phyloP scores from a whole-genome alignment of 2,797 vertebrate species.

The Onychomys arenicola region DNA sequence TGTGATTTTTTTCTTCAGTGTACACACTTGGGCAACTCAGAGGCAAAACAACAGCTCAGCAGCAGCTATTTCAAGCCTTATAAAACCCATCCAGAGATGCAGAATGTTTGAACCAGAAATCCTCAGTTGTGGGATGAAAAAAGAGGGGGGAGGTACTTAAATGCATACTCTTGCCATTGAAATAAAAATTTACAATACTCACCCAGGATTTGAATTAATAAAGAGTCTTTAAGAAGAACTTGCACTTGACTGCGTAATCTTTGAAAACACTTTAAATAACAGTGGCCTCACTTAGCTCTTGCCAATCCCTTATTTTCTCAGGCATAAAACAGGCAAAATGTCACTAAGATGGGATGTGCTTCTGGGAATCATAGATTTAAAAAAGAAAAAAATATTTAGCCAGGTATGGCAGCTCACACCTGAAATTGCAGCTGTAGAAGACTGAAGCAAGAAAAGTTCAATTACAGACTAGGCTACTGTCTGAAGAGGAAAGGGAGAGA shows the following conservation, averaged over 20 bases:
- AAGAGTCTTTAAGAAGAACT: slow-evolving; percentile 42
- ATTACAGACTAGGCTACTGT: background rate
- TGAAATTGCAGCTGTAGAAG: background rate
- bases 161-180: slow-evolving; percentile 35
- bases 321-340: background rate
- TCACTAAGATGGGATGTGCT: background rate
- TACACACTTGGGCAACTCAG: slow-evolving; percentile 39
- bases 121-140: background rate
- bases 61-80: slow-evolving; percentile 50
- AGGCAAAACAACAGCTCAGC: slow-evolving; percentile 40
- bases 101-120: slow-evolving; percentile 34
- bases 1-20: slow-evolving; percentile 33
- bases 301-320: background rate
- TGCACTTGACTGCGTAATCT: slow-evolving; percentile 45
- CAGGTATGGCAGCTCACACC: background rate
- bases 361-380: background rate
- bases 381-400: background rate
- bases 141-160: background rate
- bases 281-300: background rate
- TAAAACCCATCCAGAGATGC: slow-evolving; percentile 37
- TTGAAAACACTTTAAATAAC: slow-evolving; percentile 46
- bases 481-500: background rate
- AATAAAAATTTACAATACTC: slow-evolving; percentile 40
- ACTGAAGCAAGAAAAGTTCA: background rate
- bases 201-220: slow-evolving; percentile 51